phyloP scores from a whole-genome alignment of 2,113 vertebrate genomes.

The Leptodactylus fuscus region DNA sequence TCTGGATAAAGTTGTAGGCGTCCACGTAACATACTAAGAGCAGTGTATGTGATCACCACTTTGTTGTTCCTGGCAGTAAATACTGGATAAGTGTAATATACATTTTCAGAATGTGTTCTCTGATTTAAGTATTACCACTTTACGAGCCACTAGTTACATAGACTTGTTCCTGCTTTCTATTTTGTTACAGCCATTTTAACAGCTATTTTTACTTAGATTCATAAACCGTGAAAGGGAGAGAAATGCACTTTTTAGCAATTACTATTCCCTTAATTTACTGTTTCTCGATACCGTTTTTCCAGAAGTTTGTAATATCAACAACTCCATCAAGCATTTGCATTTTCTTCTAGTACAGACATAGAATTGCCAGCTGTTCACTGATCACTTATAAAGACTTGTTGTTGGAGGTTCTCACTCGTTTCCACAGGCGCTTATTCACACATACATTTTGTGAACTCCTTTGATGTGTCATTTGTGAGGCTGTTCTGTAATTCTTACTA shows the following conservation, averaged over 20 bases:
- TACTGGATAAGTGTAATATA: slow-evolving; percentile 43
- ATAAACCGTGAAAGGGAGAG: slow-evolving; percentile 38
- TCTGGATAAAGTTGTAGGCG: slow-evolving; percentile 4
- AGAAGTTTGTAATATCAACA: slow-evolving; percentile 37
- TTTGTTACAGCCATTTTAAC: slow-evolving; percentile 40
- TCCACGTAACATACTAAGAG: not conserved
- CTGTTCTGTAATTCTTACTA: not conserved
- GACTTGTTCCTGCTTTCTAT: slow-evolving; percentile 39
- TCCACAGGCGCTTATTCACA: not conserved
- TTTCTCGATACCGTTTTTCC: slow-evolving; percentile 11
- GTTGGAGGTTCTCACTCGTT: not conserved
- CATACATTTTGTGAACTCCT: not conserved
- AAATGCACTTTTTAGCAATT: slow-evolving; percentile 47
- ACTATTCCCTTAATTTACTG: slow-evolving; percentile 1
- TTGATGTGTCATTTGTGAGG: not conserved
- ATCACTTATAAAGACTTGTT: slow-evolving; percentile 32
- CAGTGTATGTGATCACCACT: slow-evolving; percentile 13
- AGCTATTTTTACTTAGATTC: slow-evolving; percentile 37
- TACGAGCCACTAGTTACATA: slow-evolving; percentile 34
- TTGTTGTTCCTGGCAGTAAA: slow-evolving; percentile 49
- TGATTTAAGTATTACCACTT: slow-evolving; percentile 36
- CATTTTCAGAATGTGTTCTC: slow-evolving; percentile 30
- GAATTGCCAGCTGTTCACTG: slow-evolving; percentile 45
- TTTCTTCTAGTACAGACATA: slow-evolving; percentile 15
- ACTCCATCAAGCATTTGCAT: slow-evolving; percentile 1